Evolutionary conservation across 2,888 invertebrate genomes (phyloP), one percentile per base, ranked within the genome.

Genomic region (Philereme vetulata): DNA sequence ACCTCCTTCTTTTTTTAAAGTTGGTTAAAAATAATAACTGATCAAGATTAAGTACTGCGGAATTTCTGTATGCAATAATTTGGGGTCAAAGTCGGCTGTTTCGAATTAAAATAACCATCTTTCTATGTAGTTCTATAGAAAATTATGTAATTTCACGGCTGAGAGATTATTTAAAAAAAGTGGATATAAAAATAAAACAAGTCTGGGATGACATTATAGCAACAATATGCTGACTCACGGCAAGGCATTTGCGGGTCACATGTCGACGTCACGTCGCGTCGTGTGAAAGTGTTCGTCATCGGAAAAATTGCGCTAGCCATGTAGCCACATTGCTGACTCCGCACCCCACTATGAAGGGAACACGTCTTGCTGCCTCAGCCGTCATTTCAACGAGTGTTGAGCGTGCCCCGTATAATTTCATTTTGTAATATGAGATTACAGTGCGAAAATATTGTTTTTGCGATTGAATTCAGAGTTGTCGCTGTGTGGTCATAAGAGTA

Each of bases 281-380:
- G 71, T 72, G 65, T 59, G 71, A 82, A 84, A 84, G 73, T 80
- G 81, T 80, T 80, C 72, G 84, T 84, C 85, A 85, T 84, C 77
- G 79, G 76, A 82, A 84, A 84, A 81, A 82, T 77, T 78, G 78
- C 47, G 50, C 9, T 33, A 62, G 51, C 61, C 65, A 56, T 70
- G 73, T 70, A 48, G 38, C 49, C 52, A 61, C 40, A 70, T 69
- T 73, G 80, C 68, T 63, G 64, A 66, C 59, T 53, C 40, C 33
- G 34, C 61, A 9, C 44, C 47, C 66, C 65, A 68, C 75, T 76
- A 78, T 79, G 77, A 81, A 74, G 70, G 56, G 69, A 63, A 74
- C 71, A 68, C 70, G 67, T 67, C 62, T 52, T 62, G 62, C 66
- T 51, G 57, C 35, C 60, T 70, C 65, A 67, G 67, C 65, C 42